Evolutionary conservation across 2,113 vertebrate genomes (phyloP).

Genomic region (Dicentrarchus labrax): DNA sequence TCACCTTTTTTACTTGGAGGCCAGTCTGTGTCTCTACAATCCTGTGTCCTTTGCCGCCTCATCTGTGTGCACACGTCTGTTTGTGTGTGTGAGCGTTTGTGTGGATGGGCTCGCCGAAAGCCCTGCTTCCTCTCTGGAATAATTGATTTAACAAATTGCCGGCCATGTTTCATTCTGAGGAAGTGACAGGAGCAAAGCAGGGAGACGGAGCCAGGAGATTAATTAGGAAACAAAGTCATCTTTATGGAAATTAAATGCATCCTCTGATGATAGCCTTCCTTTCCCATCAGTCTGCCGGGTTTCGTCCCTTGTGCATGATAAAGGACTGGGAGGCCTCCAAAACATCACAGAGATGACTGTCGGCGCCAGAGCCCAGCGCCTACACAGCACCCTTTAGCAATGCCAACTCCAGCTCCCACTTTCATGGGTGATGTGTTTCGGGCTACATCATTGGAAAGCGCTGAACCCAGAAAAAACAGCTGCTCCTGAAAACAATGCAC

Average conservation of each 20-base stretch:
- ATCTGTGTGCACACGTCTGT: slow-evolving; percentile 19
- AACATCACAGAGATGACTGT: slow-evolving; percentile 65
- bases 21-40: slow-evolving; percentile 27
- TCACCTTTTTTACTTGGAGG: slow-evolving; percentile 52
- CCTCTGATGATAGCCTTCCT: slow-evolving; percentile 76
- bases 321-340: slow-evolving; percentile 65
- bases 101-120: slow-evolving; percentile 58
- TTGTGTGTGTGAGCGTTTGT: slow-evolving; percentile 8
- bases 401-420: slow-evolving; percentile 55
- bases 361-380: slow-evolving; percentile 26
- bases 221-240: slow-evolving; percentile 85
- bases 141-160: slow-evolving; percentile 87
- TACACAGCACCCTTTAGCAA: slow-evolving; percentile 53
- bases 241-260: slow-evolving; percentile 85
- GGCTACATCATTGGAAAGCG: slow-evolving; percentile 61
- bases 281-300: slow-evolving; percentile 65
- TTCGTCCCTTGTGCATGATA: slow-evolving; percentile 63
- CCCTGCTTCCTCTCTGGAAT: slow-evolving; percentile 72
- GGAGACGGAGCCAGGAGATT: slow-evolving; percentile 82
- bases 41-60: slow-evolving; percentile 35
- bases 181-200: slow-evolving; percentile 81
- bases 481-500: slow-evolving; percentile 62
- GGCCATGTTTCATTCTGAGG: slow-evolving; percentile 82
- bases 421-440: slow-evolving; percentile 72
- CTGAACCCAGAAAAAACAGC: slow-evolving; percentile 70